Base-by-base conservation (phyloP, 2,888 invertebrate species). In the Xestoiulus laeticollis region DNA sequence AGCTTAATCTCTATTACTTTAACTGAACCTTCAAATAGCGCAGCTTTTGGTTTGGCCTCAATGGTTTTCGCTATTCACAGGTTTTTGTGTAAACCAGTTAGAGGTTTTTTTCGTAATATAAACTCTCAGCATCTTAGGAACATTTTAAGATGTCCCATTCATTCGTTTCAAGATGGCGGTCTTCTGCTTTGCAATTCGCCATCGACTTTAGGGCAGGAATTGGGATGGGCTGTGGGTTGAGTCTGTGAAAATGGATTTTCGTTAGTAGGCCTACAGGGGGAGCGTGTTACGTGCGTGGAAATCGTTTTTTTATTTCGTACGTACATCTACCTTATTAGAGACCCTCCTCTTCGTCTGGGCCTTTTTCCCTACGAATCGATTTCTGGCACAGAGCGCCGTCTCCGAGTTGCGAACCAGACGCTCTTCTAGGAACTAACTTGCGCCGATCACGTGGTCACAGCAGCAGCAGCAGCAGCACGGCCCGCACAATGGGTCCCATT, bases 331-430 rank as follows among this genome's bases (percentile, higher is more conserved):
- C 68, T 68, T 68, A 68, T 68, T 68, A 48, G 59, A 59, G 68
- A 12, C 68, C 68, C 68, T 68, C 68, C 68, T 68, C 68, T 68
- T 68, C 26, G 68, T 68, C 68, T 68, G 68, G 68, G 68, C 68
- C 68, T 26, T 59, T 59, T 59, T 59, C 38, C 8, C 48, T 48
- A 3, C 48, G 68, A 59, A 68, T 68, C 68, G 68, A 68, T 68
- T 68, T 26, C 26, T 68, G 68, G 68, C 68, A 26, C 8, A 26
- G 59, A 19, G 59, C 59, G 19, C n/a, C 48, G 48, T 16, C 19
- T 48, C 48, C 22, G 59, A 19, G 5, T n/a, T 22, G 59, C 68
- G 68, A 68, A 22, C 68, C 26, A 68, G 68, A 68, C 68, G 68
- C 26, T 12, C 2, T 68, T 68, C 68, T 68, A 22, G 68, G 68